Conservation (phyloP, 2,888 invertebrate genomes). For the Chloromyia formosa region DNA sequence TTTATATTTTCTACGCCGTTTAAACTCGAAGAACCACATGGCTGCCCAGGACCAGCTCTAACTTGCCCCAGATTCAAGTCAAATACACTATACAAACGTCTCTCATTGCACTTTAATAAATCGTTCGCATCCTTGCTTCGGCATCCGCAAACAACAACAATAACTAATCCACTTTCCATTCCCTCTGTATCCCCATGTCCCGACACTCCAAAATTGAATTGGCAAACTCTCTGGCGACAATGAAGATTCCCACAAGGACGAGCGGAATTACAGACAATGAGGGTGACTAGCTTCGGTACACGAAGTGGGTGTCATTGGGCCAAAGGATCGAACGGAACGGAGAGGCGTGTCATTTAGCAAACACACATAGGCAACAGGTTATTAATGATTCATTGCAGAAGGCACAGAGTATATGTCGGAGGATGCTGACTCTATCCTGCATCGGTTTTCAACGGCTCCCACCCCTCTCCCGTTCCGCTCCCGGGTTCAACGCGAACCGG, state of each 20-base stretch:
- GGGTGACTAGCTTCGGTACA: background rate
- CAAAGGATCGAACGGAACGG: background rate
- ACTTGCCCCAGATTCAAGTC: too few relatives aligned
- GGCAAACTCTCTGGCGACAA: background rate
- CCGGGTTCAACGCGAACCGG: too few relatives aligned
- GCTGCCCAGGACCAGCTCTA: too few relatives aligned
- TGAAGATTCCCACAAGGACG: slow-evolving; percentile 15
- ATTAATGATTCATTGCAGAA: slow-evolving; percentile 46
- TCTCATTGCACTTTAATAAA: too few relatives aligned
- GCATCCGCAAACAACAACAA: too few relatives aligned
- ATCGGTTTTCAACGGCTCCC: background rate
- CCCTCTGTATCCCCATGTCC: too few relatives aligned
- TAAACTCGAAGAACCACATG: too few relatives aligned
- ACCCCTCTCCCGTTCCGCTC: too few relatives aligned
- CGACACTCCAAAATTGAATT: slow-evolving; percentile 4
- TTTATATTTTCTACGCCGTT: too few relatives aligned
- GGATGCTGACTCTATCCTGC: background rate
- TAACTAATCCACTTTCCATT: too few relatives aligned
- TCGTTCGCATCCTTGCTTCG: too few relatives aligned
- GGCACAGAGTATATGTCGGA: slow-evolving; percentile 37
- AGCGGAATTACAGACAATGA: background rate
- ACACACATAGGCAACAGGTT: slow-evolving; percentile 46
- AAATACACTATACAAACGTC: too few relatives aligned
- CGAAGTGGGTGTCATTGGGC: background rate
- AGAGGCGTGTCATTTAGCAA: background rate